These are phyloP conservation scores for Drosophila pullipes DNA, from an alignment of 2,888 invertebrate genomes.

Conservation along the genomic window DNA sequence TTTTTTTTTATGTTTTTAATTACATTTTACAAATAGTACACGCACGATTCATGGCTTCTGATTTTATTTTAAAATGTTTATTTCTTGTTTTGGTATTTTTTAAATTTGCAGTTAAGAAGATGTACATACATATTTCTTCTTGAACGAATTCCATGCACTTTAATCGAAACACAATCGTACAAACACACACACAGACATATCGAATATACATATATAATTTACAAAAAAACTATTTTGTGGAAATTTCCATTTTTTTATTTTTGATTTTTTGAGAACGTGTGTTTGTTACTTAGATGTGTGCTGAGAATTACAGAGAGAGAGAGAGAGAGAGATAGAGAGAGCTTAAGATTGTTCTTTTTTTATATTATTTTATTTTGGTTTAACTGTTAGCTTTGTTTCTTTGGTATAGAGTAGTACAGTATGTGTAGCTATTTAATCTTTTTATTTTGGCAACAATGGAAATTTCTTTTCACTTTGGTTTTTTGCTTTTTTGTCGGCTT, in stretches of 20 bases:
- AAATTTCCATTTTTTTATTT: conserved; percentile 2
- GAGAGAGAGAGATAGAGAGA: conserved; percentile 4
- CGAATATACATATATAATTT: conserved; percentile 45
- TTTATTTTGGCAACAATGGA: conserved; percentile 75
- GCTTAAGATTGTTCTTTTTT: conserved; percentile 9
- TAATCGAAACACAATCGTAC: conserved; percentile 52
- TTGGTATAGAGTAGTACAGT: conserved; percentile 36
- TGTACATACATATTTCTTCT: conserved; percentile 20
- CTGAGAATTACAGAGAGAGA: conserved; percentile 24
- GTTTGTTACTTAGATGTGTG: conserved; percentile 20
- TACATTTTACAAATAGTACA: conserved; percentile 67
- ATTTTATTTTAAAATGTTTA: conserved; percentile 46
- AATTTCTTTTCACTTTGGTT: conserved; percentile 37
- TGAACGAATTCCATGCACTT: conserved; percentile 37
- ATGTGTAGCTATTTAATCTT: conserved; percentile 23
- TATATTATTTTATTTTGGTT: conserved; percentile 30
- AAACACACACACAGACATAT: conserved; percentile 41
- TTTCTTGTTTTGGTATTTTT: conserved; percentile 14
- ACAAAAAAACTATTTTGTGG: conserved; percentile 42
- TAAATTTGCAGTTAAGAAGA: conserved; percentile 35
- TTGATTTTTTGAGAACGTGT: conserved; percentile 16
- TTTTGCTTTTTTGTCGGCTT: conserved; percentile 29
- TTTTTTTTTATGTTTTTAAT: conserved; percentile 30
- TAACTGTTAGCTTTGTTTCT: conserved; percentile 45
- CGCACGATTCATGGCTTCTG: conserved; percentile 53